phyloP scores from a whole-genome alignment of 2,888 invertebrate genomes.

The Philopedon plagiatum region DNA sequence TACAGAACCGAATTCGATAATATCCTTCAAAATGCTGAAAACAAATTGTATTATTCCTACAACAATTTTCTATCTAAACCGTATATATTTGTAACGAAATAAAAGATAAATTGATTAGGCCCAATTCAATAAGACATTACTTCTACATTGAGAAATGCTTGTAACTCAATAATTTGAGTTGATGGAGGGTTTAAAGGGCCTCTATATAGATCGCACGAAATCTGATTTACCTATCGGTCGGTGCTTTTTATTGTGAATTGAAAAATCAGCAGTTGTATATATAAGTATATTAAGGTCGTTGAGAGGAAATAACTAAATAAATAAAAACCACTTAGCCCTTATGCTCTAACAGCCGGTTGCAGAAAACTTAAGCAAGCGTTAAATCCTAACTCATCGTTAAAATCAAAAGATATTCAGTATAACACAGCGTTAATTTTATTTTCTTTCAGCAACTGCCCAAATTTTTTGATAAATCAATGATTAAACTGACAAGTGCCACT shows the following conservation, averaged over 20 bases:
- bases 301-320: no score
- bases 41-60: conserved; percentile 45
- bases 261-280: not conserved
- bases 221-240: conserved; percentile 38
- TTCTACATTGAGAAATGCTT: conserved; percentile 44
- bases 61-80: conserved; percentile 47
- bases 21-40: conserved; percentile 37
- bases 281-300: no score
- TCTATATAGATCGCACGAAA: conserved; percentile 35
- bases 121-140: conserved; percentile 48
- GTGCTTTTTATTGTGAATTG: conserved; percentile 27
- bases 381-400: no score
- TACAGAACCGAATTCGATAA: conserved; percentile 37
- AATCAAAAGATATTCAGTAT: no score
- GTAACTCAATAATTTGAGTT: conserved; percentile 46
- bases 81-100: conserved; percentile 45
- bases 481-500: no score
- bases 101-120: conserved; percentile 48
- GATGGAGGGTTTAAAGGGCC: conserved; percentile 43
- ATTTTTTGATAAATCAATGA: no score
- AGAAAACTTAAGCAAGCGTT: no score
- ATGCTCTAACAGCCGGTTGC: no score
- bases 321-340: no score
- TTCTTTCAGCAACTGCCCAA: no score
- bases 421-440: no score